A percentile compares a stretch with the other conserved stretches of the same genome.
phyloP scores from a whole-genome alignment of 2,113 vertebrate genomes.

The Silurus glanis region DNA sequence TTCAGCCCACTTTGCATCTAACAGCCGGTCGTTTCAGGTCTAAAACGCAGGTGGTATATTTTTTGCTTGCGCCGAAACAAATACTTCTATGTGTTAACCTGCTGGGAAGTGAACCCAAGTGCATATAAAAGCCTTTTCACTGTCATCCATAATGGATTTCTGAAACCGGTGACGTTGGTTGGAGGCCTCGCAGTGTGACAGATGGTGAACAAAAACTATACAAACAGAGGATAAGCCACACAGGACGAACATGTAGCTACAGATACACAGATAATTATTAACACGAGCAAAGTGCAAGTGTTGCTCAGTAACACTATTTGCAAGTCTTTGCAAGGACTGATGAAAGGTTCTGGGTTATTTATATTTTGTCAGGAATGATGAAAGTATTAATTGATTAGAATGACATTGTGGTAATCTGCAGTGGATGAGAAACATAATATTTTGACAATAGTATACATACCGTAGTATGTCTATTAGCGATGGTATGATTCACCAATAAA shows the following conservation, averaged over 20 bases:
- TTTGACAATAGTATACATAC: not conserved
- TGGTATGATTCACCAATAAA: no score
- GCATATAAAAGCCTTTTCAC: not conserved
- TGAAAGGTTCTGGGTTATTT: not conserved
- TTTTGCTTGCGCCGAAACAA: conserved; percentile 27
- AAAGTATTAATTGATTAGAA: not conserved
- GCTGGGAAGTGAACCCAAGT: conserved; percentile 34
- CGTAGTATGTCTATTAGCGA: not conserved
- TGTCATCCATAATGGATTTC: conserved; percentile 2
- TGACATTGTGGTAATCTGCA: not conserved
- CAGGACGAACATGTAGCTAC: not conserved
- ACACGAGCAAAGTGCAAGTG: not conserved
- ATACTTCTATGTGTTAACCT: conserved; percentile 26
- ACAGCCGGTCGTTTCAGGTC: conserved; percentile 10
- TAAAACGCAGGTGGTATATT: conserved; percentile 47
- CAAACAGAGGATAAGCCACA: not conserved
- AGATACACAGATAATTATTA: not conserved
- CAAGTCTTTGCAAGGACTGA: not conserved
- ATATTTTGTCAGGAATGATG: not conserved
- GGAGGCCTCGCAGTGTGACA: conserved; percentile 10
- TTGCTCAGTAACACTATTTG: not conserved
- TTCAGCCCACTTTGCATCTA: conserved; percentile 38
- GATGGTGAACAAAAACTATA: not conserved
- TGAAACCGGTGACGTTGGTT: not conserved
- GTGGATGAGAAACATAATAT: not conserved